phyloP scores from a whole-genome alignment of 1,140 invertebrate species.

The Drosophila lacteicornis region DNA sequence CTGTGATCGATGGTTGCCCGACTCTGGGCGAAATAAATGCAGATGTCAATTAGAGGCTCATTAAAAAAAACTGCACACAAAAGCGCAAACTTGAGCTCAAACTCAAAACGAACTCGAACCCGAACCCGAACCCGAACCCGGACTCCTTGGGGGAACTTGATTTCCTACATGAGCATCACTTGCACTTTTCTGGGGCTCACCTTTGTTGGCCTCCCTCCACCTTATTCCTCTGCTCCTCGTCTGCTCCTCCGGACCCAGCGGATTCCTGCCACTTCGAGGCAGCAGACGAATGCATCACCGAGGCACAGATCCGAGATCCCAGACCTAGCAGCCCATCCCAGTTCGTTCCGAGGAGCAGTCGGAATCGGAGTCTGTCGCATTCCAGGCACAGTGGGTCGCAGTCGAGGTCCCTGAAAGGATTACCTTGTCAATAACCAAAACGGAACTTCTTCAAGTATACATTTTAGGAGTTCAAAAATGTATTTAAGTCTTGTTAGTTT shows the following conservation, averaged over 20 bases:
- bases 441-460: neutral
- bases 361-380: conserved; percentile 33
- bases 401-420: neutral
- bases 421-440: too few species aligned
- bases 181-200: conserved; percentile 75
- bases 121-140: conserved; percentile 54
- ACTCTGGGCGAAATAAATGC: conserved; percentile 78
- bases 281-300: conserved; percentile 48
- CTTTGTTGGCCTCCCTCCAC: conserved; percentile 13
- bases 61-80: conserved; percentile 76
- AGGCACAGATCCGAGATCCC: conserved; percentile 37
- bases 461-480: neutral
- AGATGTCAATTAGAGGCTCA: conserved; percentile 85
- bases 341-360: conserved; percentile 25
- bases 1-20: conserved; percentile 73
- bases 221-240: neutral
- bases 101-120: conserved; percentile 36
- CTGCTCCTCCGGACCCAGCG: conserved; percentile 6
- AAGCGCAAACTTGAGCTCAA: conserved; percentile 31
- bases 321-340: conserved; percentile 37
- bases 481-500: too few species aligned
- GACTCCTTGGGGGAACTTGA: conserved; percentile 50
- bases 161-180: conserved; percentile 80
- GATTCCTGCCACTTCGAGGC: conserved; percentile 43
- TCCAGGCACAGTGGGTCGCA: conserved; percentile 31